Evolutionary conservation across 2,113 vertebrate species (phyloP).

Genomic region (Chinchilla lanigera): DNA sequence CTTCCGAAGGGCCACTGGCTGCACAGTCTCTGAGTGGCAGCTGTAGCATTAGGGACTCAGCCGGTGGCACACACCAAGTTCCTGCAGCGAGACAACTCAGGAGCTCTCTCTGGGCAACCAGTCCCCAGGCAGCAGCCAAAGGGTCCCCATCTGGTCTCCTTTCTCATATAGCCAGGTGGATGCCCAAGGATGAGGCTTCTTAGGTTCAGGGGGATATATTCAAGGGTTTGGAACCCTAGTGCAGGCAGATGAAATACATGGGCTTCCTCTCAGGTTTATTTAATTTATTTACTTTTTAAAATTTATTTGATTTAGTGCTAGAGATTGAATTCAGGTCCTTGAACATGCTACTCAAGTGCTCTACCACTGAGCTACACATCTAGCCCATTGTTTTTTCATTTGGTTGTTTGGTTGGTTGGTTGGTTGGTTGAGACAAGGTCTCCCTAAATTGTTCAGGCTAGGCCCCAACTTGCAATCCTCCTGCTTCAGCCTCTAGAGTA

Average conservation of each 20-base stretch:
- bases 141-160: neutral
- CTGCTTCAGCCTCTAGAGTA: neutral
- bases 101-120: neutral
- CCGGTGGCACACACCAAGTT: neutral
- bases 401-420: neutral
- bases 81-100: too few species aligned
- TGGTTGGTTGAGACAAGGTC: neutral
- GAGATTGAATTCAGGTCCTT: neutral
- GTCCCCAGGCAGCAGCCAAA: neutral
- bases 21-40: neutral
- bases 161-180: neutral
- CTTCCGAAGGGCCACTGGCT: neutral
- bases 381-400: neutral
- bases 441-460: neutral
- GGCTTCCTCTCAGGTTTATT: neutral
- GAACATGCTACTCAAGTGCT: neutral
- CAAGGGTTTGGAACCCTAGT: neutral
- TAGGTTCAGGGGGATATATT: neutral
- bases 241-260: neutral
- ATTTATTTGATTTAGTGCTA: neutral
- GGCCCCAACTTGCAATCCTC: neutral
- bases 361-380: neutral
- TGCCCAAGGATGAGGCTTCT: neutral
- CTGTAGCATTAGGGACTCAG: neutral
- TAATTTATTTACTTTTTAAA: neutral